phyloP scores from a whole-genome alignment of 2,113 vertebrate species.

The Pelodiscus sinensis region DNA sequence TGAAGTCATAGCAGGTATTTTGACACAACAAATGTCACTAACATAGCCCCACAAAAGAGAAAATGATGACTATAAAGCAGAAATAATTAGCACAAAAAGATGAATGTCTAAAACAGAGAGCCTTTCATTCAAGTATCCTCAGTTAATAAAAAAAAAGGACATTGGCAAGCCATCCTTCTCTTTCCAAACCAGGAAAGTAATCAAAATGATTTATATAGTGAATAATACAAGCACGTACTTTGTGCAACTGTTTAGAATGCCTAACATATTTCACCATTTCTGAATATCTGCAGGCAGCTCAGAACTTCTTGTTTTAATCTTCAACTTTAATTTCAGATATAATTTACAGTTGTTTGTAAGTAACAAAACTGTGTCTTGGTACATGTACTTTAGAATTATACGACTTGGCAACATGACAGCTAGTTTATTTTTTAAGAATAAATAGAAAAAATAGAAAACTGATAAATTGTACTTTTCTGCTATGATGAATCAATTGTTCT shows the following conservation, averaged over 20 bases:
- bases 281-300: not conserved
- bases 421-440: not conserved
- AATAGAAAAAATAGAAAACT: not conserved
- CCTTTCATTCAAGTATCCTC: not conserved
- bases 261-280: not conserved
- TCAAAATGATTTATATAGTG: not conserved
- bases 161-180: too few species aligned
- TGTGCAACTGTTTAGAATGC: not conserved
- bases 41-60: not conserved
- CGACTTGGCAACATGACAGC: accelerated
- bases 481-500: not conserved
- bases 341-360: not conserved
- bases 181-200: not conserved
- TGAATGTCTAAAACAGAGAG: not conserved
- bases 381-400: not conserved
- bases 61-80: not conserved
- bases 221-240: too few species aligned
- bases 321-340: not conserved
- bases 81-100: not conserved
- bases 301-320: accelerated
- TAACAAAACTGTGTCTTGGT: accelerated
- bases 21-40: not conserved
- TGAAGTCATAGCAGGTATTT: not conserved
- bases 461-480: not conserved
- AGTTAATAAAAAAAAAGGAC: not conserved